Evolutionary conservation across 2,797 vertebrate species (phyloP).

Genomic region (Scolopax rusticola): DNA sequence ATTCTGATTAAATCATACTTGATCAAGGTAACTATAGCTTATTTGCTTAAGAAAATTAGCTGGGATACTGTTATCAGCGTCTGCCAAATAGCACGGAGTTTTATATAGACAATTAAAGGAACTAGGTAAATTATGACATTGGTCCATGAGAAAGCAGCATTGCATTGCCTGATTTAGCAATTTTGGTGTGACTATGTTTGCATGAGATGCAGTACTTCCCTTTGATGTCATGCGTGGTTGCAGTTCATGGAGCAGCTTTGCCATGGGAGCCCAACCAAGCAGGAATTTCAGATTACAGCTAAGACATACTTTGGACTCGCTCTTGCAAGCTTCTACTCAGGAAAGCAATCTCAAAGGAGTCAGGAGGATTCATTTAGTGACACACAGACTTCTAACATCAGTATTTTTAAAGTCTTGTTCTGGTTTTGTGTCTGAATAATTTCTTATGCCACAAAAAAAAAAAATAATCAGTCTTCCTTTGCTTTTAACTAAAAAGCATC

Average conservation of each 20-base stretch:
- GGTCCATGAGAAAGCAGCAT: fast-evolving
- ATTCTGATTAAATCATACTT: not conserved
- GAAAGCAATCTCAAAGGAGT: not conserved
- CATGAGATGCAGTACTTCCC: not conserved
- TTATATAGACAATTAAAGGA: not conserved
- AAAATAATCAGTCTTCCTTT: not conserved
- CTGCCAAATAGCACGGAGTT: not conserved
- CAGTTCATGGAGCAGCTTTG: not conserved
- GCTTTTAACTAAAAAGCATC: not conserved
- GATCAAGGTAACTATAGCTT: not conserved
- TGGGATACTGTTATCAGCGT: not conserved
- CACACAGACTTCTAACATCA: not conserved
- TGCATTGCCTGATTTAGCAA: not conserved
- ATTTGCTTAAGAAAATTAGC: not conserved
- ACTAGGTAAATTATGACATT: not conserved
- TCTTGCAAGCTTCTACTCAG: not conserved
- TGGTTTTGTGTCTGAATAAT: not conserved
- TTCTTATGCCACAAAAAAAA: not conserved
- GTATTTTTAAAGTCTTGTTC: not conserved
- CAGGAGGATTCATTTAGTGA: not conserved
- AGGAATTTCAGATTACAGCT: not conserved
- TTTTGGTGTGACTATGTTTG: not conserved
- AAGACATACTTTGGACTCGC: fast-evolving
- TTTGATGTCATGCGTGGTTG: no score
- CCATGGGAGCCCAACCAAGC: not conserved